Base-by-base conservation (phyloP, 2,797 vertebrate species). In the Poecile montanus region DNA sequence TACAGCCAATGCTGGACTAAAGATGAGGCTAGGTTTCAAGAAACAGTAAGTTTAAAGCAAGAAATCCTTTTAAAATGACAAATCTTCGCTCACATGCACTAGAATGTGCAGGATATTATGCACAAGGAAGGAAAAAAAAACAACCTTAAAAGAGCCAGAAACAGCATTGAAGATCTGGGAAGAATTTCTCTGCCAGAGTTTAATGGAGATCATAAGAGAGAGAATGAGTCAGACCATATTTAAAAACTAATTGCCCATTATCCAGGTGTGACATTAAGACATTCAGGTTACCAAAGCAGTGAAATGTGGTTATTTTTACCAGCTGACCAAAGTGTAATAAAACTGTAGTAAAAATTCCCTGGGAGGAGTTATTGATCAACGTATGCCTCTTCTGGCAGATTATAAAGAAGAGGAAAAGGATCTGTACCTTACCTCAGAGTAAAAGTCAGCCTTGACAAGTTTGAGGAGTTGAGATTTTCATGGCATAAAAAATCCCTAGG, bases 161-260 rank as follows among this genome's bases (percentile, higher is more conserved):
- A 73, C 6, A 53, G 58, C 32, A 19, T 22, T 27, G 48, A 72
- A 72, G 62, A 40, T 34, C 89, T 65, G 58, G 54, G 62, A 75
- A 88, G 83, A 40, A 79, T 93, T 88, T 93, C 70, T 66, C 83
- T 87, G 91, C 51, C 48, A n/a, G 29, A 76, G 21, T 73, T 93
- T 91, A 90, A 86, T 32, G 23, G 73, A 58, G 51, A 70, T 75
- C 40, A 16, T 65, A 90, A 61, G 54, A 88, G 50, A 44, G 6
- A 70, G 53, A 77, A 58, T 26, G 58, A 92, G 38, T 89, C 75
- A 75, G 82, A 65, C 54, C 18, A 44, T 29, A 72, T 60, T 80
- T 72, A 48, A 74, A 89, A 91, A 50, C 68, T 79, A 76, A 85
- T 86, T 94, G 70, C 45, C 56, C 20, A 19, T 89, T 95, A 72